Evolutionary conservation across 1,140 invertebrate genomes (phyloP).

Genomic region (Musca vetustissima): DNA sequence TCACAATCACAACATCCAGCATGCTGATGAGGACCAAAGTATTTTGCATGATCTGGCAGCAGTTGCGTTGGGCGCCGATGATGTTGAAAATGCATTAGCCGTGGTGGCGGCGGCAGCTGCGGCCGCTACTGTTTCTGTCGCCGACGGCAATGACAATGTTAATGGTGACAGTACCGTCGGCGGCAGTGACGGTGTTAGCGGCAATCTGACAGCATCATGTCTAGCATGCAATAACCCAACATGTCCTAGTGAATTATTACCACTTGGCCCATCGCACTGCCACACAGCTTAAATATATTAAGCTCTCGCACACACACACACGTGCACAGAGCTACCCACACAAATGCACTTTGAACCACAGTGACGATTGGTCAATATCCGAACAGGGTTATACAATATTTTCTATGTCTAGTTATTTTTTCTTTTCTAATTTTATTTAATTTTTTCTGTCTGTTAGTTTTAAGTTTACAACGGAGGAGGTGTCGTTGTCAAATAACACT

Average conservation of each 20-base stretch:
- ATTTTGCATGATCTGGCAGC: conserved; percentile 23
- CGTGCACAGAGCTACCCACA: too few relatives aligned
- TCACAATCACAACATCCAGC: neutral
- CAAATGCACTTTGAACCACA: too few relatives aligned
- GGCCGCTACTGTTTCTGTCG: too few relatives aligned
- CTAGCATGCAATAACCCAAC: neutral
- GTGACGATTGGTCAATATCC: too few relatives aligned
- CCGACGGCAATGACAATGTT: neutral
- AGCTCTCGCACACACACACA: too few relatives aligned
- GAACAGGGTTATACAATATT: neutral
- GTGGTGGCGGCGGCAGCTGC: conserved; percentile 11
- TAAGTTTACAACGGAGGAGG: too few relatives aligned
- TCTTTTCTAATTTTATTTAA: too few relatives aligned
- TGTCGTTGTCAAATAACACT: too few relatives aligned
- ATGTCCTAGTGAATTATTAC: conserved; percentile 39
- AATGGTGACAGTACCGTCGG: too few relatives aligned
- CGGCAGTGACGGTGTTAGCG: neutral
- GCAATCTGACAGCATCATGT: neutral
- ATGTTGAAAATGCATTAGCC: conserved; percentile 9
- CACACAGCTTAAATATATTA: neutral
- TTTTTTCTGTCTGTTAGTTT: neutral
- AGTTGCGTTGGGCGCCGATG: conserved; percentile 21
- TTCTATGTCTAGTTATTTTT: neutral
- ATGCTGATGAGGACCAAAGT: conserved; percentile 28
- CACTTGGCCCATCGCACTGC: neutral